Evolutionary conservation across 53 echinoderm and acorn worm genomes (phyloP).

Genomic region (Glandiceps talaboti): DNA sequence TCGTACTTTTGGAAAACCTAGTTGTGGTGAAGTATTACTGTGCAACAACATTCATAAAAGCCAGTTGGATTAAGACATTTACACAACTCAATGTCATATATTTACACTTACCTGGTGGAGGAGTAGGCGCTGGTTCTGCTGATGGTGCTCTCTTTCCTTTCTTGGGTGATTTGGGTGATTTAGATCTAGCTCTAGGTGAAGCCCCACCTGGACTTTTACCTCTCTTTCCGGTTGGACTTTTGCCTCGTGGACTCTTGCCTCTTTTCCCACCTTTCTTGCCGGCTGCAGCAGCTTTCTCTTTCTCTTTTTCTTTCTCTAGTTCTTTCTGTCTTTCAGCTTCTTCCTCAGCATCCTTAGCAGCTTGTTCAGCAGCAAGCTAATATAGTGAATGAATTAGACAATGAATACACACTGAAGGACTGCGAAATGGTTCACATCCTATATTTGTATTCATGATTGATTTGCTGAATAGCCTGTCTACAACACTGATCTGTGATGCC

Average conservation of each 20-base stretch:
- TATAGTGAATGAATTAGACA: no score
- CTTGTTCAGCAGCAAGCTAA: constrained; percentile 87
- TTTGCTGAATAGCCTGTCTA: no score
- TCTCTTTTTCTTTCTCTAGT: constrained; percentile 49
- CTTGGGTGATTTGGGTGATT: constrained; percentile 95
- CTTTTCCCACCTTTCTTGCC: constrained; percentile 61
- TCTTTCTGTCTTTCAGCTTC: constrained; percentile 56
- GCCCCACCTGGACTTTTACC: background rate
- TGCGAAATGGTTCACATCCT: no score
- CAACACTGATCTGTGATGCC: no score
- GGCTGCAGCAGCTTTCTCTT: constrained; percentile 67
- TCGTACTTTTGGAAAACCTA: no score
- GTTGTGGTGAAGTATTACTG: no score
- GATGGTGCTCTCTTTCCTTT: constrained; percentile 97
- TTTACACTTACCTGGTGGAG: constrained; percentile 43
- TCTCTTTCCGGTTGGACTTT: constrained; percentile 23
- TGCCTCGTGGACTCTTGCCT: constrained; percentile 18
- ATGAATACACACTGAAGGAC: no score
- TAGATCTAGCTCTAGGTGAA: constrained; percentile 32
- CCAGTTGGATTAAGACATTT: no score
- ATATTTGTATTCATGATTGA: no score
- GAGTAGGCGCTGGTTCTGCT: constrained; percentile 93
- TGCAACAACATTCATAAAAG: no score
- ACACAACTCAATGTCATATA: no score
- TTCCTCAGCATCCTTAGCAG: constrained; percentile 89